Evolutionary conservation across 2,888 invertebrate genomes (phyloP), one percentile per base, ranked within the genome.

Genomic region (Idaea aversata): DNA sequence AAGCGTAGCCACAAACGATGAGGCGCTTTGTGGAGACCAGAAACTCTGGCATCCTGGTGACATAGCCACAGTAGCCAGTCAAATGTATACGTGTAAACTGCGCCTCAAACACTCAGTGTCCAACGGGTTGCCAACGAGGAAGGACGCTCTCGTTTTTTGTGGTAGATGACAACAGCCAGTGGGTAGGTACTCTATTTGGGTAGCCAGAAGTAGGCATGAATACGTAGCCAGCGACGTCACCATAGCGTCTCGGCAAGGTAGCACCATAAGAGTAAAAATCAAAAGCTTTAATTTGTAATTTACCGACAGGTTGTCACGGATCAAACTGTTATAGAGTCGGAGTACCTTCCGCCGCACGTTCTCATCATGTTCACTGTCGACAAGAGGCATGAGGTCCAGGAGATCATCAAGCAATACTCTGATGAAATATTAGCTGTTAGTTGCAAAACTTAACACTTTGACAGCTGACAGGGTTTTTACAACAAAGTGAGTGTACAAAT

Each of bases 331-430:
- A 84, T 91, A 6, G 91, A 92, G 74, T 79, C 90, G 0, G 92
- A 91, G 68, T 69, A 74, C 66, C 77, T 93, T 0, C 92, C 92
- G 0, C 90, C 91, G 0, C 92, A 93, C 70, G 79, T 90, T 10
- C 83, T 92, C 36, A 86, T 92, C 15, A 88, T 91, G 77, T 92
- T 92, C 80, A 61, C 65, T 34, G 73, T 88, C 5, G 91, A 93
- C 62, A 93, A 89, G 71, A 79, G 92, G 0, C 71, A 85, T 6
- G 92, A 90, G 0, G 88, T 92, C 2, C 71, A 75, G 59, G 91
- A 91, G 0, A 71, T 90, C 34, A 72, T 88, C 57, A 72, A 80
- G 2, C 85, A 83, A 63, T 90, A 83, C 67, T 61, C 75, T 0
- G 76, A 78, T 0, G 93, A 93, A 69, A 85, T 92, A 38, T 75